Evolutionary conservation across 2,797 vertebrate genomes (phyloP).

Genomic region (Iguana delicatissima): DNA sequence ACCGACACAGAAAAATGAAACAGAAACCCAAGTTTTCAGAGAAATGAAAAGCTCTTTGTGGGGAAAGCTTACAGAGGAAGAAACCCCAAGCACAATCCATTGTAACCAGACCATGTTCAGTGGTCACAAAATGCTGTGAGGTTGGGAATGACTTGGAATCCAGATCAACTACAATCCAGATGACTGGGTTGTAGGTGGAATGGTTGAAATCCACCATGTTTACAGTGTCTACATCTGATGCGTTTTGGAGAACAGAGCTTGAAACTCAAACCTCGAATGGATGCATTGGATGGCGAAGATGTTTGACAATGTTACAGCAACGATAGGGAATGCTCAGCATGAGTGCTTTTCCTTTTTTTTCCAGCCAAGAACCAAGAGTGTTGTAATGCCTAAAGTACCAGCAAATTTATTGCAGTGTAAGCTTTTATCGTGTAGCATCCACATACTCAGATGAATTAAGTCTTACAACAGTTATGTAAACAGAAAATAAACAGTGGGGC

Average conservation of each 20-base stretch:
- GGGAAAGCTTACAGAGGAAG: not conserved
- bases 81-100: not conserved
- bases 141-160: no score
- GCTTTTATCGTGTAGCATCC: not conserved
- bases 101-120: not conserved
- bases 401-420: not conserved
- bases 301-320: not conserved
- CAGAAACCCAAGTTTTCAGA: not conserved
- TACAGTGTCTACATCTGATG: not conserved
- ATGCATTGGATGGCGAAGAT: not conserved
- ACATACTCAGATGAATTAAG: not conserved
- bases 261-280: not conserved
- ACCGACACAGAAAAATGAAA: no score
- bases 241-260: not conserved
- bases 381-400: not conserved
- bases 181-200: not conserved
- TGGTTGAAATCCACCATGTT: not conserved
- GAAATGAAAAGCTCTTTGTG: not conserved
- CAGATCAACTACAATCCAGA: no score
- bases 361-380: not conserved
- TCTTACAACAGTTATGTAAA: not conserved
- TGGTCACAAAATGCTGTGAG: not conserved
- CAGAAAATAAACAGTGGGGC: no score
- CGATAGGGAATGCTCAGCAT: no score
- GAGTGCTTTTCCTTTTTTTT: no score